Base-by-base conservation (phyloP, 2,113 vertebrate genomes). In the Herpailurus yagouaroundi region DNA sequence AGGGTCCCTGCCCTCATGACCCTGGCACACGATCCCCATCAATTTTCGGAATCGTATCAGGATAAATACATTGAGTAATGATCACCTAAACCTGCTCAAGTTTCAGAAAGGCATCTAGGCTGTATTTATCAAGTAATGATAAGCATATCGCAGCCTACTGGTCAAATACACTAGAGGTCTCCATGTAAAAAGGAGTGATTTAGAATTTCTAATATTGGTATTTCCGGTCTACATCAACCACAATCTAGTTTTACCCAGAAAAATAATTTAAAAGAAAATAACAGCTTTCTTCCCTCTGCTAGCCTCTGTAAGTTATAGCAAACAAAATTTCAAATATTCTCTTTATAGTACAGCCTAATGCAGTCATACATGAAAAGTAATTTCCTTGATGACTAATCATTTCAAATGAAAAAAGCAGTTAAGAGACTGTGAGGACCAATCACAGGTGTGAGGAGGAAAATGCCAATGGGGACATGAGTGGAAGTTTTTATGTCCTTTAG, bases 71-170 rank as follows among this genome's bases (percentile, higher is more conserved):
- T 41, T 89, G 57, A 68, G 36, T 4, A 73, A 91, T 63, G 36
- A 68, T 29, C 60, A 68, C 38, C 31, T 94, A 73, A 87, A 77
- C 63, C 14, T 73, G 85, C 13, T 68, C 29, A 79, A 27, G 71
- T 95, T 88, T 94, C 63, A 86, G 81, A 82, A 94, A 69, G 79
- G 41, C 69, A 76, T 66, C 38, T 74, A 92, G 74, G 66, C 79
- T 74, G 36, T 79, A 79, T 57, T 92, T 81, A 92, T 71, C 85
- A 92, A 87, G 55, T 68, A 38, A 79, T 73, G 60, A 60, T 73
- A 94, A 73, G 23, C 18, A 76, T n/a, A 38, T 45, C 52, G 79
- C 68, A 41, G 18, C 21, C 36, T 57, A 55, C 25, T 29, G 57
- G 55, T 73, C 14, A 77, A 68, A 52, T 12, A 52, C 25, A 64